A percentile compares a stretch with the other conserved stretches of the same genome.
Evolutionary conservation across 2,888 invertebrate genomes (phyloP).

Genomic region (Athalia circularis): DNA sequence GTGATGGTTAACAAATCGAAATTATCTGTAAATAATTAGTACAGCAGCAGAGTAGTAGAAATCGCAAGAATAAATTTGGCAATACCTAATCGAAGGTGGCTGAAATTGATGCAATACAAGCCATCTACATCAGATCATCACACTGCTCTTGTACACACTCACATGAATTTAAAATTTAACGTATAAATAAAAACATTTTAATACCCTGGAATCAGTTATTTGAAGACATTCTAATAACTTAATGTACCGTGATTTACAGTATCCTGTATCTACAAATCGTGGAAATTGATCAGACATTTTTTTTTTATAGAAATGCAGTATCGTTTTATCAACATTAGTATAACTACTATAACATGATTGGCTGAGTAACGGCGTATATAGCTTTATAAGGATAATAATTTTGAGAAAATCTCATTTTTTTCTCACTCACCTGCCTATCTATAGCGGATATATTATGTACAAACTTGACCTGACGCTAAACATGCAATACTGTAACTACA

Average conservation of each 20-base stretch:
- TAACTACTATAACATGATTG: constrained; percentile 27
- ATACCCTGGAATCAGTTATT: neutral
- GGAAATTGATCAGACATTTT: neutral
- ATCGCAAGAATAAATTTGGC: constrained; percentile 20
- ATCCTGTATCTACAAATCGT: constrained; percentile 5
- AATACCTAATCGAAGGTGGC: neutral
- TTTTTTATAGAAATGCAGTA: constrained; percentile 11
- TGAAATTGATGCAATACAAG: constrained; percentile 12
- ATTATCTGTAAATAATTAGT: constrained; percentile 19
- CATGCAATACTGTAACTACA: constrained; percentile 32
- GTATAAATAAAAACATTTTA: neutral
- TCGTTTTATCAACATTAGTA: constrained; percentile 16
- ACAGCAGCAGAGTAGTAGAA: neutral
- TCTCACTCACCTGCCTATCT: neutral
- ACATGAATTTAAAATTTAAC: constrained; percentile 3
- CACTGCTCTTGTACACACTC: neutral
- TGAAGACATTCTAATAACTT: constrained; percentile 1
- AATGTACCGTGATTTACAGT: neutral
- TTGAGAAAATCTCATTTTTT: constrained; percentile 9
- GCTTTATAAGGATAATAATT: constrained; percentile 4
- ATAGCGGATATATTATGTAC: constrained; percentile 20
- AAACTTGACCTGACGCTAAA: constrained; percentile 26
- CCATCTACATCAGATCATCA: neutral
- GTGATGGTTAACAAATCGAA: constrained; percentile 1
- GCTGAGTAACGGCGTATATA: constrained; percentile 39